These are phyloP conservation scores for Elmis aenea DNA, from an alignment of 2,888 invertebrate genomes.

Conservation along the genomic window DNA sequence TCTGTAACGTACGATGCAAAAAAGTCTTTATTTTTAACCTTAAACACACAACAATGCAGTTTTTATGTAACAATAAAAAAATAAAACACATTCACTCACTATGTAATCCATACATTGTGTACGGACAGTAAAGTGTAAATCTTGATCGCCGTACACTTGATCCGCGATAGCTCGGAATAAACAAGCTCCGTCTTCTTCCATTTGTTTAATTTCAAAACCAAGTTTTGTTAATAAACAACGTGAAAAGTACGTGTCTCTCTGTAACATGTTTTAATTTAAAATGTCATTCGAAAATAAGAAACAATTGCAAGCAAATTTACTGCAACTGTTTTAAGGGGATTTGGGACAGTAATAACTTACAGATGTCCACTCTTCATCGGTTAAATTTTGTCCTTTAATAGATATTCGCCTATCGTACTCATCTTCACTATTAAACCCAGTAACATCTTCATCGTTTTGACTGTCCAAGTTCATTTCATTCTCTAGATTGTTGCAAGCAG, in stretches of 20 bases:
- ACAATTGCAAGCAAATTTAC: not conserved
- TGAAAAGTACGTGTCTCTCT: slow-evolving; percentile 42
- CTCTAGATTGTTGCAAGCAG: slow-evolving; percentile 26
- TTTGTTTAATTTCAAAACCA: slow-evolving; percentile 73
- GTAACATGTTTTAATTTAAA: slow-evolving; percentile 20
- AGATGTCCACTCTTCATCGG: slow-evolving; percentile 45
- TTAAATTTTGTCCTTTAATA: slow-evolving; percentile 25
- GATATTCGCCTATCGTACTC: slow-evolving; percentile 36
- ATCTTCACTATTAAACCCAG: slow-evolving; percentile 47
- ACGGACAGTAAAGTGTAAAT: slow-evolving; percentile 77
- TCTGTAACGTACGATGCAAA: slow-evolving; percentile 87
- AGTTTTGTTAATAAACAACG: slow-evolving; percentile 60
- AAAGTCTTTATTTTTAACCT: slow-evolving; percentile 81
- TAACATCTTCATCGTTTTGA: slow-evolving; percentile 40
- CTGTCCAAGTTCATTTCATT: slow-evolving; percentile 33
- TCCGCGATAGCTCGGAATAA: slow-evolving; percentile 83
- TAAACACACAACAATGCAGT: slow-evolving; percentile 25
- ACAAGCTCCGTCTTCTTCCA: slow-evolving; percentile 86
- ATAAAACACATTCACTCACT: slow-evolving; percentile 49
- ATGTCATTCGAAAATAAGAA: not conserved
- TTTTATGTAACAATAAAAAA: slow-evolving; percentile 2
- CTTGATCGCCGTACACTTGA: slow-evolving; percentile 87
- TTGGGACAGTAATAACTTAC: slow-evolving; percentile 27
- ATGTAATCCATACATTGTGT: slow-evolving; percentile 88
- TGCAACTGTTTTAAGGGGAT: too few relatives aligned